phyloP scores from a whole-genome alignment of 2,888 invertebrate genomes.

The Micropterix aruncella region DNA sequence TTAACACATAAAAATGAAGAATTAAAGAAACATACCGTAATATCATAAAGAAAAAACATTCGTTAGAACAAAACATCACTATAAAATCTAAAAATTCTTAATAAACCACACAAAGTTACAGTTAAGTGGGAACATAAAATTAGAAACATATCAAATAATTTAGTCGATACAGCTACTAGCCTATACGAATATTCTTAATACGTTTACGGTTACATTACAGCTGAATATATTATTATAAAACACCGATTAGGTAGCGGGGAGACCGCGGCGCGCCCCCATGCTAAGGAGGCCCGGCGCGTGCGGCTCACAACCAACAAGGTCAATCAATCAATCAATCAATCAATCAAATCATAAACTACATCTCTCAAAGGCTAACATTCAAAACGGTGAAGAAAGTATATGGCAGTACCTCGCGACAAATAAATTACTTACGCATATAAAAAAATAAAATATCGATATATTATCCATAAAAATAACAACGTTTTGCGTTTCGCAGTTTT shows the following conservation, averaged over 20 bases:
- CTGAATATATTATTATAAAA: neutral
- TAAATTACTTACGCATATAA: neutral
- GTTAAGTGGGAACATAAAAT: neutral
- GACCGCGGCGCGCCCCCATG: neutral
- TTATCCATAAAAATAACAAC: neutral
- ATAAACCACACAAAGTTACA: neutral
- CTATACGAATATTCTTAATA: no score
- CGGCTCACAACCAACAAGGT: neutral
- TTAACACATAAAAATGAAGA: neutral
- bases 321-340: no score
- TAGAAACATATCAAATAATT: neutral
- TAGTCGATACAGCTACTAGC: neutral
- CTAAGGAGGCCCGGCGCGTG: no score
- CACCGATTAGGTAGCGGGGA: neutral
- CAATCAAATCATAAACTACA: neutral
- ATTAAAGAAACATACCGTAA: neutral
- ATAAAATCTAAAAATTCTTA: neutral
- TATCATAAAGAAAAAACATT: neutral
- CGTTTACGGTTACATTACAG: neutral
- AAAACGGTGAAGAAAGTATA: neutral
- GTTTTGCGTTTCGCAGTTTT: constrained; percentile 2
- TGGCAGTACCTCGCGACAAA: neutral
- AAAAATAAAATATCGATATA: neutral
- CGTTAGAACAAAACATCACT: neutral
- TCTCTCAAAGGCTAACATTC: neutral